Conservation (phyloP, 2,113 vertebrate genomes). For the Suncus etruscus region DNA sequence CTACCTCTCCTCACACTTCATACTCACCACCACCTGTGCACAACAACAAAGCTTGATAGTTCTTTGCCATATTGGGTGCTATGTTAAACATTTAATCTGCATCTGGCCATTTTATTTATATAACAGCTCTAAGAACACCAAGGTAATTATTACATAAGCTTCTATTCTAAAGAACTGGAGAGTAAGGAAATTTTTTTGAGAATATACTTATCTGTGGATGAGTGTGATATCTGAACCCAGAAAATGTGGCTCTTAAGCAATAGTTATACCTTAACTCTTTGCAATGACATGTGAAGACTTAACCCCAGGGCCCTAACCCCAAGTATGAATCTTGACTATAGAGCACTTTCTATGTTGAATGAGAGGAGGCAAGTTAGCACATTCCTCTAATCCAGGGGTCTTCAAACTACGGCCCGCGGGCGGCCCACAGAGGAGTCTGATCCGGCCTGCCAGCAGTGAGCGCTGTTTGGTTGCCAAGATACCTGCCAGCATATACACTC, state of each 20-base stretch:
- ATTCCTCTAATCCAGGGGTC: neutral
- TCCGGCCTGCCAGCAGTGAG: too few relatives aligned
- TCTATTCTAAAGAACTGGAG: neutral
- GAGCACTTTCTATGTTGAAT: neutral
- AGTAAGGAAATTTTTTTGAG: neutral
- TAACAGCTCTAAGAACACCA: too few relatives aligned
- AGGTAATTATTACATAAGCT: neutral
- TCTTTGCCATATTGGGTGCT: rapidly evolving
- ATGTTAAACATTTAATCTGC: neutral
- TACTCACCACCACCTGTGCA: neutral
- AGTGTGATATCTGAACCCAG: neutral
- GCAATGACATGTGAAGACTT: neutral
- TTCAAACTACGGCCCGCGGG: too few relatives aligned
- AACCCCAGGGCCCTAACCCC: neutral
- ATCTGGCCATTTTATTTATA: too few relatives aligned
- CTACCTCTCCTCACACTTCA: neutral
- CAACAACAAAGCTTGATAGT: neutral
- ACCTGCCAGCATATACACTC: too few relatives aligned
- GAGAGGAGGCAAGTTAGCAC: neutral
- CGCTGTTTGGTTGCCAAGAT: too few relatives aligned
- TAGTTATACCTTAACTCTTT: neutral
- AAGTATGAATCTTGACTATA: neutral
- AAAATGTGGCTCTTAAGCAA: neutral
- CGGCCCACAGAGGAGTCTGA: too few relatives aligned
- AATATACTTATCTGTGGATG: neutral